Evolutionary conservation across 2,888 invertebrate genomes (phyloP), one percentile per base, ranked within the genome.

Genomic region (Penaeus monodon): DNA sequence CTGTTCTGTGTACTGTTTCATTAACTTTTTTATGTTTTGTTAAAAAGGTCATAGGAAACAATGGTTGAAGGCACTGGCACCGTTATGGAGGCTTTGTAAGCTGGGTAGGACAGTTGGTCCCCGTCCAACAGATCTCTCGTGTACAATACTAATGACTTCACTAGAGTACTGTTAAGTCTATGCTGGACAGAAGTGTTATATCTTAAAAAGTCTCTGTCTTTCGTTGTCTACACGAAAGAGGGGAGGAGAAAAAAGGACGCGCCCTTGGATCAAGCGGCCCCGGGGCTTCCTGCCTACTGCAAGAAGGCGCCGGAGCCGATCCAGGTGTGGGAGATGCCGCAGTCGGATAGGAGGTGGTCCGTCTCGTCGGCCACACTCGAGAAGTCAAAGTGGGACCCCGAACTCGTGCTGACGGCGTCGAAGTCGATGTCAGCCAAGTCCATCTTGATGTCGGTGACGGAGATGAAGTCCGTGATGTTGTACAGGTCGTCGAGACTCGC

Each of bases 381-480:
- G 74, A 88, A 88, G 84, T 88, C 88, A 49, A 88, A 88, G 65
- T 84, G 88, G 33, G 88, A 88, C 33, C 90, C 90, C 4, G 90
- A 90, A 77, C 82, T 88, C 33, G 87, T 88, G 70, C 88, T 90
- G 44, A 86, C 90, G n/a, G 88, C 81, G 66, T 88, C 87, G 65
- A 90, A 88, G 66, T 90, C 90, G 33, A 90, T 88, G 66, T 90
- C 90, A 57, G 88, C 85, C 49, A 90, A 77, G 49, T 90, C 90
- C 63, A 89, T 78, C 68, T 89, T 89, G 57, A 90, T 89, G 83
- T 90, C 90, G 17, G 90, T 85, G 14, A 88, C 77, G 57, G 88
- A 82, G 66, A 90, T 88, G 82, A 90, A 88, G 73, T 90, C 90
- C 20, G 90, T 90, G 78, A 90, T 88, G 76, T 85, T 88, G 81